Evolutionary conservation across 53 echinoderm and acorn worm genomes (phyloP).

Genomic region (Actinopyga echinites): DNA sequence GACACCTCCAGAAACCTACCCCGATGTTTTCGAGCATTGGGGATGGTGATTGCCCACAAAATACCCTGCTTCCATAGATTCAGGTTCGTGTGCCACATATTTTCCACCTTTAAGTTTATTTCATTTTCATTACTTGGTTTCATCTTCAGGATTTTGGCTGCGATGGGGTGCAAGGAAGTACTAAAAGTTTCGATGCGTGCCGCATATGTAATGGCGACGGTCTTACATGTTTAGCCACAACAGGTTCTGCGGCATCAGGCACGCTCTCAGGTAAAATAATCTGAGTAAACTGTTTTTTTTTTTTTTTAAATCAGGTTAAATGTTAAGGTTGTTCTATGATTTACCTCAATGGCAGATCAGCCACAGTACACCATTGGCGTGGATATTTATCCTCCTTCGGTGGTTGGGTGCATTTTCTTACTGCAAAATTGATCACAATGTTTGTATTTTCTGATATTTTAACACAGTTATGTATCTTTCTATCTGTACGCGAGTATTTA

Average conservation of each 20-base stretch:
- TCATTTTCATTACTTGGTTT: background rate
- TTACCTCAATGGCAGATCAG: too few relatives aligned
- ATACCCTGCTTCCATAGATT: too few relatives aligned
- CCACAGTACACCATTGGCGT: too few relatives aligned
- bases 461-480: background rate
- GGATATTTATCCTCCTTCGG: too few relatives aligned
- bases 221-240: background rate
- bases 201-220: conserved; percentile 17
- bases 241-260: background rate
- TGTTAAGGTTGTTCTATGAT: background rate
- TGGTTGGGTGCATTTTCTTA: background rate
- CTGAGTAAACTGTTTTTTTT: background rate
- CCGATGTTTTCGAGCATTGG: too few relatives aligned
- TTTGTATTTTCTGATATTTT: background rate
- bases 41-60: too few relatives aligned
- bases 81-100: too few relatives aligned
- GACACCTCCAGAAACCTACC: too few relatives aligned
- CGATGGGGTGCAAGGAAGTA: conserved; percentile 17
- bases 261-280: background rate
- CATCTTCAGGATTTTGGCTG: conserved; percentile 10
- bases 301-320: background rate
- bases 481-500: too few relatives aligned
- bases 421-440: background rate
- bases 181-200: background rate
- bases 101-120: too few relatives aligned